phyloP scores from a whole-genome alignment of 2,888 invertebrate species.

The Heliconius aoede region DNA sequence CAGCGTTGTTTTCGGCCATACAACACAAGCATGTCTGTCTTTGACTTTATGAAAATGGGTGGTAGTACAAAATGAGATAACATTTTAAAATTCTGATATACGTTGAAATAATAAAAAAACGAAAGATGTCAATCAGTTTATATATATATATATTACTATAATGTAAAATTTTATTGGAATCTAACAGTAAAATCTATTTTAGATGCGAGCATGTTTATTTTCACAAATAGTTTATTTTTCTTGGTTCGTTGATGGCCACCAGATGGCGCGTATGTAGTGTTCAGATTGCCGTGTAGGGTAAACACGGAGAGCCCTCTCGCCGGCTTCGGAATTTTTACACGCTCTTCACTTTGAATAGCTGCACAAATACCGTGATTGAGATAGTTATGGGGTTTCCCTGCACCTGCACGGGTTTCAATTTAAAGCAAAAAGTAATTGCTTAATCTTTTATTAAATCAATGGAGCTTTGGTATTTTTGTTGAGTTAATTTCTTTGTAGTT shows the following conservation, averaged over 20 bases:
- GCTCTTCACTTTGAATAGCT: constrained; percentile 65
- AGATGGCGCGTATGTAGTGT: constrained; percentile 77
- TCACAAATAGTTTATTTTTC: constrained; percentile 77
- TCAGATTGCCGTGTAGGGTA: constrained; percentile 60
- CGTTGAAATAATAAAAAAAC: not conserved
- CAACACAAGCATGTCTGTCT: not conserved
- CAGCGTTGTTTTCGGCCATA: not conserved
- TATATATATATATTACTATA: constrained; percentile 24
- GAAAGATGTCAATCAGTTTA: not conserved
- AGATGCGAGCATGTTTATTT: constrained; percentile 73
- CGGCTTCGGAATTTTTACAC: constrained; percentile 72
- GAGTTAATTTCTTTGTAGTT: not conserved
- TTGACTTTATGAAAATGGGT: not conserved
- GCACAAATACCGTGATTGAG: constrained; percentile 62
- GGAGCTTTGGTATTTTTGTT: constrained; percentile 7
- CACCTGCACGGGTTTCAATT: constrained; percentile 43
- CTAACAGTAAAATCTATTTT: constrained; percentile 71
- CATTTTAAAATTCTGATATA: not conserved
- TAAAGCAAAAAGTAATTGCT: constrained; percentile 47
- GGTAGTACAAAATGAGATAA: not conserved
- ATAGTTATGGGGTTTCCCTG: constrained; percentile 63
- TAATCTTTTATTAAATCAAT: constrained; percentile 32
- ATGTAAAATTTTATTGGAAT: constrained; percentile 60
- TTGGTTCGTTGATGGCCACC: constrained; percentile 75
- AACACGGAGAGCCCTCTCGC: constrained; percentile 69